Conservation (phyloP, 2,797 vertebrate genomes). For the Myripristis jacobus region DNA sequence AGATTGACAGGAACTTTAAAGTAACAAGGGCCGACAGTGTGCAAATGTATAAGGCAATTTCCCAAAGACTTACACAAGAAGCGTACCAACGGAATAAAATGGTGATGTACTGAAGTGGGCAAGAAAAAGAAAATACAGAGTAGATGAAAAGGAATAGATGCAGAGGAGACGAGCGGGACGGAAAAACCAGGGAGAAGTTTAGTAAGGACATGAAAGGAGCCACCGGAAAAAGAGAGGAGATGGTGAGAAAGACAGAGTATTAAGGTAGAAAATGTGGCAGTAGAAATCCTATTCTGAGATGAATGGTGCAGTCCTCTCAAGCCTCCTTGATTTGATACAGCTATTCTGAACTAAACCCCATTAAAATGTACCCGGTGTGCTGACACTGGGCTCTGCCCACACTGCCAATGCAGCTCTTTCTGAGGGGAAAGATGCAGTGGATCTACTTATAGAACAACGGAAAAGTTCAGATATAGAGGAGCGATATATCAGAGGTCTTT, state of each 20-base stretch:
- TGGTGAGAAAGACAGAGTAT: not conserved
- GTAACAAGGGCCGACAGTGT: too few species aligned
- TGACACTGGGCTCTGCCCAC: slow-evolving; percentile 47
- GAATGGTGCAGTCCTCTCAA: slow-evolving; percentile 63
- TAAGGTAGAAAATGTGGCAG: slow-evolving; percentile 24
- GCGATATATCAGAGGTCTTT: not conserved
- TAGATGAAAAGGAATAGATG: not conserved
- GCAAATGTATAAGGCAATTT: not conserved
- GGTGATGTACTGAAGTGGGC: not conserved
- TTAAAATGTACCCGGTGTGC: slow-evolving; percentile 56
- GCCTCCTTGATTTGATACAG: slow-evolving; percentile 59
- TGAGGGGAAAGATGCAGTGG: slow-evolving; percentile 29
- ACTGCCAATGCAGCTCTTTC: slow-evolving; percentile 32
- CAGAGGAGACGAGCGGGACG: not conserved
- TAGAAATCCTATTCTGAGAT: slow-evolving; percentile 52
- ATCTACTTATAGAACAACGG: slow-evolving; percentile 15
- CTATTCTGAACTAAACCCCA: slow-evolving; percentile 56
- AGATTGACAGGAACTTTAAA: not conserved
- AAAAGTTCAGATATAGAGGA: not conserved
- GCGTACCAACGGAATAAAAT: not conserved
- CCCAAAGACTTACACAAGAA: not conserved
- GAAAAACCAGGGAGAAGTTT: not conserved
- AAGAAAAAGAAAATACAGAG: not conserved
- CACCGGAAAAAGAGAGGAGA: not conserved
- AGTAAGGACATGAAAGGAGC: slow-evolving; percentile 3